Percentiles rank a stretch among this genome's conserved stretches.
phyloP scores from a whole-genome alignment of 2,888 invertebrate species.

The Drosophila borealis region DNA sequence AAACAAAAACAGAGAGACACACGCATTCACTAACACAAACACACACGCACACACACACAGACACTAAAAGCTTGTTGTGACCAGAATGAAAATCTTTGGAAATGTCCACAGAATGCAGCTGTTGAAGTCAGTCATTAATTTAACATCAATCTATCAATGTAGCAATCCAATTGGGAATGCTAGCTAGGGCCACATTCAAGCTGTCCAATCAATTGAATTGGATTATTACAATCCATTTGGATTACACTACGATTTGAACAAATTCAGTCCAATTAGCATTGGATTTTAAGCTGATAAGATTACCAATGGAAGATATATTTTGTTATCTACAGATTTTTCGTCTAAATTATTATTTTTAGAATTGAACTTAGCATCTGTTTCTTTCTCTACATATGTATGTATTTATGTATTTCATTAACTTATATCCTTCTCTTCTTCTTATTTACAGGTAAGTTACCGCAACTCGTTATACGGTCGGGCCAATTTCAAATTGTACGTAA shows the following conservation, averaged over 20 bases:
- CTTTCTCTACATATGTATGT: not conserved
- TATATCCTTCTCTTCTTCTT: not conserved
- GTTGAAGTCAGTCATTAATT: constrained; percentile 57
- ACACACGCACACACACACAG: constrained; percentile 10
- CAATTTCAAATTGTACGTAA: constrained; percentile 65
- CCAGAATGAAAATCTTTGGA: constrained; percentile 40
- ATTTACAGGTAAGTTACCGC: constrained; percentile 62
- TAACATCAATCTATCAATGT: constrained; percentile 53
- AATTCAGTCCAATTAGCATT: constrained; percentile 30
- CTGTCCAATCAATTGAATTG: constrained; percentile 43
- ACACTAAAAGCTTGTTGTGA: constrained; percentile 22
- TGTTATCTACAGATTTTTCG: not conserved
- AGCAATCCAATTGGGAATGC: constrained; percentile 15
- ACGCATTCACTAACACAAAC: constrained; percentile 4
- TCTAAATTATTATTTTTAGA: not conserved
- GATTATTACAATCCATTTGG: constrained; percentile 44
- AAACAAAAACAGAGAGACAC: constrained; percentile 58
- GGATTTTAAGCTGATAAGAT: not conserved
- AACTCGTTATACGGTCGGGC: constrained; percentile 13
- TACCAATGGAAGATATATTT: not conserved
- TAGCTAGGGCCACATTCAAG: constrained; percentile 31
- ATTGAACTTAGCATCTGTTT: not conserved
- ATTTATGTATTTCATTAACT: not conserved
- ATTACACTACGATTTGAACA: constrained; percentile 11
- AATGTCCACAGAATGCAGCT: constrained; percentile 38